These are phyloP conservation scores for Chrysogorgia sp. DNA, from an alignment of 92 coral and sea anemone species.

Conservation along the genomic window DNA sequence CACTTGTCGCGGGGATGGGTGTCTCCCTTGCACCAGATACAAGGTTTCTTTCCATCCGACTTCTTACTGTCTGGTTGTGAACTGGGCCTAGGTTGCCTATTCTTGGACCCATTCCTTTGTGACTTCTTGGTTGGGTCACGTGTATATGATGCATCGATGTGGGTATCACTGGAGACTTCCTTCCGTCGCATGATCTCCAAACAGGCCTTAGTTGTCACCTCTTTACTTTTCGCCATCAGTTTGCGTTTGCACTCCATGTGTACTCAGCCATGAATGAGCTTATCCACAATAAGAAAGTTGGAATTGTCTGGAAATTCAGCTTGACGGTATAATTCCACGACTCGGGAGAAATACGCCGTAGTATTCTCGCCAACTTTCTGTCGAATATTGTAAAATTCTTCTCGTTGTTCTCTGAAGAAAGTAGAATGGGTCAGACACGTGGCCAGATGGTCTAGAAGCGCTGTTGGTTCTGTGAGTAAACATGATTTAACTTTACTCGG, in stretches of 20 bases:
- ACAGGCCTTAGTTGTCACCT: no score
- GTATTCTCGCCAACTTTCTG: neutral
- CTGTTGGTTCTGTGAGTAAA: constrained; percentile 36
- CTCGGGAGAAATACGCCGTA: neutral
- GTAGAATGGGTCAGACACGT: constrained; percentile 66
- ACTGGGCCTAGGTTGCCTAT: neutral
- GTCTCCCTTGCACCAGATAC: constrained; percentile 37
- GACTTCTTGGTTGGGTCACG: neutral
- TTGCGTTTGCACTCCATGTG: no score
- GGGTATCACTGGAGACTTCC: no score
- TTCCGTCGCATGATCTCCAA: no score
- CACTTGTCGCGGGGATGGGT: neutral
- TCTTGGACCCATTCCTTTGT: neutral
- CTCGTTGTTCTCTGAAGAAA: constrained; percentile 20
- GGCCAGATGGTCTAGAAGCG: constrained; percentile 61
- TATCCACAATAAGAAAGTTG: no score
- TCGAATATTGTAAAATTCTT: neutral
- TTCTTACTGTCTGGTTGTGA: neutral
- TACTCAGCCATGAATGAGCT: no score
- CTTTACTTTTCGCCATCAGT: no score
- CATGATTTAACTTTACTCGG: no score
- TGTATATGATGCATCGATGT: neutral
- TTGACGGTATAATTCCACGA: no score
- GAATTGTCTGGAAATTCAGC: no score
- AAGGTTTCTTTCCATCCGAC: neutral